These are phyloP conservation scores for Vidua chalybeata DNA, from an alignment of 2,113 vertebrate species.

Conservation along the genomic window DNA sequence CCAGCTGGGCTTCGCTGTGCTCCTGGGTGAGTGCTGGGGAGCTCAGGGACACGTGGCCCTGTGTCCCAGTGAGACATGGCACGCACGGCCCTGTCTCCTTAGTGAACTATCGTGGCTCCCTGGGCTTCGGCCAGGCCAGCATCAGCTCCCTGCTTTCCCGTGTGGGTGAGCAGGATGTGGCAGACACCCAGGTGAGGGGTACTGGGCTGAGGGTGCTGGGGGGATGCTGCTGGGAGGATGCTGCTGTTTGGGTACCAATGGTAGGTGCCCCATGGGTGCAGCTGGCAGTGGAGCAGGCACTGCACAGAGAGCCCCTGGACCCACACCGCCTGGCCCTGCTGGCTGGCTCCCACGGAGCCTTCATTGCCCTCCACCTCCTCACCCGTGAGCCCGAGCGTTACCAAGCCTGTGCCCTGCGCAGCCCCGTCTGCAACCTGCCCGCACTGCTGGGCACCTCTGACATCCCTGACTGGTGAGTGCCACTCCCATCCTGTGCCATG, in stretches of 20 bases:
- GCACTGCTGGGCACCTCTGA: slow-evolving; percentile 83
- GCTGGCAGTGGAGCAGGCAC: slow-evolving; percentile 42
- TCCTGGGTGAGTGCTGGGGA: slow-evolving; percentile 74
- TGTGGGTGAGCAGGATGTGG: slow-evolving; percentile 83
- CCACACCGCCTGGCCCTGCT: slow-evolving; percentile 73
- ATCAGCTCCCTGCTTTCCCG: slow-evolving; percentile 80
- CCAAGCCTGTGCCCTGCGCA: slow-evolving; percentile 78
- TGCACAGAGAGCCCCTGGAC: slow-evolving; percentile 74
- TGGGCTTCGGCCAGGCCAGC: slow-evolving; percentile 84
- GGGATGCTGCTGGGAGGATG: not conserved
- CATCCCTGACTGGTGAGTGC: slow-evolving; percentile 83
- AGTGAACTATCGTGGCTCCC: slow-evolving; percentile 88
- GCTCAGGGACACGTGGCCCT: fast-evolving
- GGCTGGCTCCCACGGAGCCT: slow-evolving; percentile 85
- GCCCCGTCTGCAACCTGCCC: slow-evolving; percentile 82
- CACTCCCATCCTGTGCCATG: fast-evolving
- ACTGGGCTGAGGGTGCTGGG: not conserved
- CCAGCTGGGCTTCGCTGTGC: slow-evolving; percentile 78
- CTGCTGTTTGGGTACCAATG: not conserved
- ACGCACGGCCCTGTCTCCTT: not conserved
- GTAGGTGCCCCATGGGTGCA: not conserved
- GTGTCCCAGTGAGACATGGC: not conserved
- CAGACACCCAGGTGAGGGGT: slow-evolving; percentile 81
- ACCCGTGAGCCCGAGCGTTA: slow-evolving; percentile 78
- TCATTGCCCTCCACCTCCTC: slow-evolving; percentile 84